Evolutionary conservation across 2,797 vertebrate species (phyloP).

Genomic region (Chelon auratus): DNA sequence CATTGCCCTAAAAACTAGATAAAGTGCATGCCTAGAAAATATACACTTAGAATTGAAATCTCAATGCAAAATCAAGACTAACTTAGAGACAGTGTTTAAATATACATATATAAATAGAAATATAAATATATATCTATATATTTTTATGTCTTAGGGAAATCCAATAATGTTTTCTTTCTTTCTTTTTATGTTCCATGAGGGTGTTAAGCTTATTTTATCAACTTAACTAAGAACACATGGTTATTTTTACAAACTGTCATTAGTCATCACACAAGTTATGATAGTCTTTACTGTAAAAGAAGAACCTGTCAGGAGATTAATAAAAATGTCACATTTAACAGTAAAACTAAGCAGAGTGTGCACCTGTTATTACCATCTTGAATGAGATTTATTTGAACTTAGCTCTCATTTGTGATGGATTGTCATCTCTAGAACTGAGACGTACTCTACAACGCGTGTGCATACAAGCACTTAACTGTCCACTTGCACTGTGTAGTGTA

Average conservation of each 20-base stretch:
- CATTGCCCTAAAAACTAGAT: background rate
- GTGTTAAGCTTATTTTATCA: background rate
- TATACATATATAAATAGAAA: too few relatives aligned
- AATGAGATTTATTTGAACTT: conserved; percentile 18
- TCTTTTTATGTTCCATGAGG: background rate
- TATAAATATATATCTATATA: too few relatives aligned
- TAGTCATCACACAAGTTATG: conserved; percentile 4
- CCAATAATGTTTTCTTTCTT: background rate
- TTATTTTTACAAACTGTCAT: conserved; percentile 18
- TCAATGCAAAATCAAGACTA: background rate
- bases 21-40: background rate
- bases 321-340: conserved; percentile 28
- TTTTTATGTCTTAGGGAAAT: background rate
- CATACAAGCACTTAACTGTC: background rate
- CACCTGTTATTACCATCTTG: conserved; percentile 26
- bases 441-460: background rate
- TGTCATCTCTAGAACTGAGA: conserved; percentile 21
- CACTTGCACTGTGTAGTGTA: too few relatives aligned
- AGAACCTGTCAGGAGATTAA: conserved; percentile 5
- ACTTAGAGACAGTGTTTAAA: background rate
- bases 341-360: conserved; percentile 15
- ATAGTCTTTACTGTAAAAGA: conserved; percentile 8
- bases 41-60: background rate
- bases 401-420: background rate
- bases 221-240: background rate